Evolutionary conservation across 1,140 invertebrate species (phyloP), one percentile per base, ranked within the genome.

Genomic region (Asbolus verrucosus): DNA sequence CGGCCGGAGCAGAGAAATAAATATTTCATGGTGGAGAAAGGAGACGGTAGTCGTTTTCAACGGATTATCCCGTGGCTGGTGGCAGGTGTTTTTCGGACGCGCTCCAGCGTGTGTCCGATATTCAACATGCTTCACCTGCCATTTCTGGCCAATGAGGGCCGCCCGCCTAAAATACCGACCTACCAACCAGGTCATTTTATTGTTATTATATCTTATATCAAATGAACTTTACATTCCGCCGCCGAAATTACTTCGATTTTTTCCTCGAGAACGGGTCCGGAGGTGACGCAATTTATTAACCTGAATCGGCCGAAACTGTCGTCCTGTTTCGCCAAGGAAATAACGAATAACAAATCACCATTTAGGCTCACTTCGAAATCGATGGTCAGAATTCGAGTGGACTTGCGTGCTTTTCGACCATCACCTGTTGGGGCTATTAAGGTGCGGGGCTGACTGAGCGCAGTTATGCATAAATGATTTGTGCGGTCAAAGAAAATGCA

Each of bases 131-230:
- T 46, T 54, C 68, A 70, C 68, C 68, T 70, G 68, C 68, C 68
- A 65, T 70, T 70, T 65, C 43, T 43, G 60, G 43, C 68, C 68
- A 70, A 70, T 70, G 68, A 33, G 18, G 31, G 9, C n/a, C 68
- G 9, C 6, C 27, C 41, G 46, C 16, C 62, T 5, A 65, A 68
- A 70, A 70, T 69, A 63, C 68, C 68, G 19, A 65, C 67, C 59
- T 21, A 33, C 66, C 46, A 65, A 70, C 60, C 60, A 33, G 60
- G 24, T 30, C 27, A 43, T 65, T 65, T 65, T 65, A 65, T 65
- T 65, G 61, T 63, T 63, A 63, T 63, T 39, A 62, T 38, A 62
- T 16, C 19, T 38, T 62, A 43, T 65, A 43, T 43, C 36, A 43
- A 65, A 65, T 65, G 21, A 43, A 65, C 19, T 8, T 65, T 24